Evolutionary conservation across 2,113 vertebrate genomes (phyloP).

Genomic region (Guaruba guarouba): DNA sequence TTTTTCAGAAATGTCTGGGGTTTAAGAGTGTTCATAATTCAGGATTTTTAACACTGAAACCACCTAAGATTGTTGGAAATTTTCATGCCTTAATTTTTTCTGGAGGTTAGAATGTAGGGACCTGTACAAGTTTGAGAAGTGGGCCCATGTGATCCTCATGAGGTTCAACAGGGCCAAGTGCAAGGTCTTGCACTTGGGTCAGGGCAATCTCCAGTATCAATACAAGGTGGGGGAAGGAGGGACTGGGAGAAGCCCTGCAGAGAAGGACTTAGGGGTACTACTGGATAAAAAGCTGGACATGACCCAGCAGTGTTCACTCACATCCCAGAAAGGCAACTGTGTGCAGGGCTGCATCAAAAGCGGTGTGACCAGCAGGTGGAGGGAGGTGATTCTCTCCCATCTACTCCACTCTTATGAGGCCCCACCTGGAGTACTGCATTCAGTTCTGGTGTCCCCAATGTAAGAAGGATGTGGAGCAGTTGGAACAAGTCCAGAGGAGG

Average conservation of each 20-base stretch:
- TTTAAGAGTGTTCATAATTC: neutral
- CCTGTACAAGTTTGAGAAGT: neutral
- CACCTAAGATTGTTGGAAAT: neutral
- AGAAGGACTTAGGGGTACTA: neutral
- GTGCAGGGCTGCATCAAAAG: neutral
- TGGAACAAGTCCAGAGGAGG: neutral
- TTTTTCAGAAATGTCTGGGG: neutral
- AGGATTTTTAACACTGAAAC: neutral
- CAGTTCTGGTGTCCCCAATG: neutral
- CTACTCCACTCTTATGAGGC: neutral
- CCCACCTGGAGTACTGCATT: neutral
- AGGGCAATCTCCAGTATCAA: neutral
- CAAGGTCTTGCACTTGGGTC: neutral
- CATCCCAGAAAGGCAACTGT: fast-evolving
- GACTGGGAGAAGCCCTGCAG: neutral
- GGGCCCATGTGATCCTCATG: neutral
- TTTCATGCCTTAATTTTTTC: neutral
- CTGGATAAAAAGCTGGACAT: neutral
- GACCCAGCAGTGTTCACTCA: fast-evolving
- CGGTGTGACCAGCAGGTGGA: fast-evolving
- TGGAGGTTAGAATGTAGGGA: neutral
- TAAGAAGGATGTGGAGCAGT: too few species aligned
- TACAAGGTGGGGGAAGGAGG: neutral
- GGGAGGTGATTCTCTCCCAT: neutral
- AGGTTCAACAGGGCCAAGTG: neutral